These are phyloP conservation scores for Oenanthe melanoleuca DNA, from an alignment of 2,113 vertebrate genomes.

Conservation along the genomic window DNA sequence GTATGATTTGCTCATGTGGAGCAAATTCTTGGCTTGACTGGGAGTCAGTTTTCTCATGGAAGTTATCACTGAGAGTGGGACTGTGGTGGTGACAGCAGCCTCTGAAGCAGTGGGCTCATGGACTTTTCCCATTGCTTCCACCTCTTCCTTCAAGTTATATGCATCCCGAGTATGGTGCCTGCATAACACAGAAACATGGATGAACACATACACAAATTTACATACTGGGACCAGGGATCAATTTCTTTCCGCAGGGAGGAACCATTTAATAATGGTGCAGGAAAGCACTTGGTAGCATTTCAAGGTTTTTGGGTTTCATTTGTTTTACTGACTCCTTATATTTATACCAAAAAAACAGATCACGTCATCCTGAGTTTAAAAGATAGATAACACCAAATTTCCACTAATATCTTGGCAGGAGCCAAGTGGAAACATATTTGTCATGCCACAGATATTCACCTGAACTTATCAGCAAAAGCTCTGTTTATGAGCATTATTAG, in stretches of 20 bases:
- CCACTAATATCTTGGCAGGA: background rate
- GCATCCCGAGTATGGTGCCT: accelerated
- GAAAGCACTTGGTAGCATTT: background rate
- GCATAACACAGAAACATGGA: background rate
- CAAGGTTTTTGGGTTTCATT: background rate
- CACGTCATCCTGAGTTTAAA: background rate
- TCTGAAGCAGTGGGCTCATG: accelerated
- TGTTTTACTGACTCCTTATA: background rate
- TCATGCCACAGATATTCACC: background rate
- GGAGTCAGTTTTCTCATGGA: background rate
- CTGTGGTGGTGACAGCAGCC: background rate
- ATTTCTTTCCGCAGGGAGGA: background rate
- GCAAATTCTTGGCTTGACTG: background rate
- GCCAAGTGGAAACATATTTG: background rate
- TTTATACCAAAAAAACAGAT: background rate
- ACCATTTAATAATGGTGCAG: background rate
- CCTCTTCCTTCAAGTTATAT: background rate
- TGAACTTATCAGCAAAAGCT: background rate
- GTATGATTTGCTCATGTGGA: background rate
- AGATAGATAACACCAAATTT: background rate
- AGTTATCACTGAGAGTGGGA: background rate
- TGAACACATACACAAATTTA: background rate
- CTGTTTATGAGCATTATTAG: background rate
- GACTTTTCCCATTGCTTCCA: background rate
- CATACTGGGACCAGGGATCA: background rate